phyloP scores from a whole-genome alignment of 2,113 vertebrate genomes.

The Pteronura brasiliensis region DNA sequence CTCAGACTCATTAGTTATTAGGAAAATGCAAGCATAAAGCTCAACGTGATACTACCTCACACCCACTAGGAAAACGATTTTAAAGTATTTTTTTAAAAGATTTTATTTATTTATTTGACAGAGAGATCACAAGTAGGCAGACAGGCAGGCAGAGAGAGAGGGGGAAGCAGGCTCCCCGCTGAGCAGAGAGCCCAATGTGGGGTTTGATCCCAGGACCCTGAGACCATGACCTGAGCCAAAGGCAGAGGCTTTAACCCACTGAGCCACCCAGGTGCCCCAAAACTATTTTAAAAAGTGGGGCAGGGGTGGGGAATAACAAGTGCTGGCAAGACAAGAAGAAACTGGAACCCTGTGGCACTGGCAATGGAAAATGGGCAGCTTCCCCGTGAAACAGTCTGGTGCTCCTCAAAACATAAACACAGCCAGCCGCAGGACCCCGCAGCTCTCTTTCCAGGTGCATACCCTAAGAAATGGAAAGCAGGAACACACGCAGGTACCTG shows the following conservation, averaged over 20 bases:
- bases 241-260: no score
- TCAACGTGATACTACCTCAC: neutral
- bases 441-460: neutral
- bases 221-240: no score
- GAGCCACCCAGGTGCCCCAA: no score
- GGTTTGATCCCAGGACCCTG: no score
- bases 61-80: neutral
- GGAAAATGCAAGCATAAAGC: neutral
- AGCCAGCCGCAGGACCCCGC: neutral
- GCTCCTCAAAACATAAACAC: neutral
- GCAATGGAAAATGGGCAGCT: neutral
- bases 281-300: neutral
- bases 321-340: neutral
- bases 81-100: no score
- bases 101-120: no score
- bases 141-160: no score
- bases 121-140: no score
- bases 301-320: neutral
- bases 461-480: neutral
- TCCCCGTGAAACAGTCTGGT: neutral
- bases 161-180: no score
- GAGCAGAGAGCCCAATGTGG: no score
- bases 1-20: neutral
- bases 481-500: neutral
- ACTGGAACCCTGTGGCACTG: neutral